Evolutionary conservation across 2,113 vertebrate species (phyloP).

Genomic region (Casuarius casuarius): DNA sequence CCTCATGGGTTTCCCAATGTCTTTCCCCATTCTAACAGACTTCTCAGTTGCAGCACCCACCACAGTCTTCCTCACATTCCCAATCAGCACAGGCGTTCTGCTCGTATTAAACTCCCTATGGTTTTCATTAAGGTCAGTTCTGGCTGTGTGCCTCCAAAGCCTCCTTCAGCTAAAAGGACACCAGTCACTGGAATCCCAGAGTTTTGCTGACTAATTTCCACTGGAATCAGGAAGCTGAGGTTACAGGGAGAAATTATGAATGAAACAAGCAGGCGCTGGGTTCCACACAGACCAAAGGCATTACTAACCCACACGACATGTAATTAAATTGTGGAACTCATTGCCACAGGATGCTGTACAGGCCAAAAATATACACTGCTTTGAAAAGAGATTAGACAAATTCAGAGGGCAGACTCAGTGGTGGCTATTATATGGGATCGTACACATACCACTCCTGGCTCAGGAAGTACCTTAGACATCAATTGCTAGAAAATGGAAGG

Average conservation of each 20-base stretch:
- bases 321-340: constrained; percentile 44
- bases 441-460: neutral
- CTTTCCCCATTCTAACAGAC: neutral
- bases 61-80: neutral
- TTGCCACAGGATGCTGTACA: neutral
- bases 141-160: neutral
- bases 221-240: constrained; percentile 60
- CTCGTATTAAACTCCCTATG: fast-evolving
- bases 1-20: fast-evolving
- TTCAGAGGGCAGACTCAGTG: neutral
- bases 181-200: neutral
- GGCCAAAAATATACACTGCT: constrained; percentile 42
- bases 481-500: constrained; percentile 5
- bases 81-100: fast-evolving
- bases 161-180: constrained; percentile 13
- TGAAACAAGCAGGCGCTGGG: neutral
- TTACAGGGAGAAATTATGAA: constrained; percentile 52
- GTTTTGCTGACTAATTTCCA: constrained; percentile 39
- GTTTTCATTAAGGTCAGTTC: neutral
- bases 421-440: neutral
- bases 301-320: neutral
- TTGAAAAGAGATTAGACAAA: constrained; percentile 61
- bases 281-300: constrained; percentile 18
- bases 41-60: neutral
- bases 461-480: neutral